Base-by-base conservation (phyloP, 2,888 invertebrate genomes). In the Palloptera scutellata region DNA sequence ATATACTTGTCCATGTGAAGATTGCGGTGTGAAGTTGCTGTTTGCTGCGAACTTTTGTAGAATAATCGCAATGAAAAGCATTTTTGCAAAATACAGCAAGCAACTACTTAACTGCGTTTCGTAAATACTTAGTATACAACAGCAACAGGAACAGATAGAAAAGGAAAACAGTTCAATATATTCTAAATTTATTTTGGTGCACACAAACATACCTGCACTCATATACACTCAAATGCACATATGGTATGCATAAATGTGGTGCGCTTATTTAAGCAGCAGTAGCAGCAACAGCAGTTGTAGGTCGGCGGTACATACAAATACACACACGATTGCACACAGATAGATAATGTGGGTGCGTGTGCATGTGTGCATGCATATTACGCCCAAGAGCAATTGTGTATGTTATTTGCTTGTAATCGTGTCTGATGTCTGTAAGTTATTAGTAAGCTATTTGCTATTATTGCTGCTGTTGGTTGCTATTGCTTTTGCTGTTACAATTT, bases 371-470 rank as follows among this genome's bases (percentile, higher is more conserved):
- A 40, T 43, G 61, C 55, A 45, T 15, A 55, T 51, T 65, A 57
- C 57, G 30, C 30, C 30, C 30, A 30, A 68, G 68, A 64, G 61
- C 52, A 61, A 58, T 63, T 53, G 58, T 64, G 66, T 67, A 48
- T 13, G 48, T 30, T 55, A n/a, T 45, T n/a, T 13, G 30, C 17
- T 9, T 58, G 9, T 52, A 30, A 78, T 79, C 79, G 80, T 79
- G 77, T 78, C 77, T 80, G 77, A 79, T 78, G 78, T 80, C 77
- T 79, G 80, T 78, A 76, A 77, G 79, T 78, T 79, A 79, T 80
- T 79, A 79, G 76, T 70, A 4, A 30, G 30, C 30, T 30, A 30
- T 30, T 30, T 30, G 30, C 30, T 30, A 30, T 30, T 30, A 30
- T 30, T 30, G 6, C 6, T 30, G 30, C 30, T 30, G 30, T 30